Percentiles rank a stretch among this genome's conserved stretches.
Evolutionary conservation across 1,140 invertebrate genomes (phyloP).

Genomic region (Drosophila pectinifera): DNA sequence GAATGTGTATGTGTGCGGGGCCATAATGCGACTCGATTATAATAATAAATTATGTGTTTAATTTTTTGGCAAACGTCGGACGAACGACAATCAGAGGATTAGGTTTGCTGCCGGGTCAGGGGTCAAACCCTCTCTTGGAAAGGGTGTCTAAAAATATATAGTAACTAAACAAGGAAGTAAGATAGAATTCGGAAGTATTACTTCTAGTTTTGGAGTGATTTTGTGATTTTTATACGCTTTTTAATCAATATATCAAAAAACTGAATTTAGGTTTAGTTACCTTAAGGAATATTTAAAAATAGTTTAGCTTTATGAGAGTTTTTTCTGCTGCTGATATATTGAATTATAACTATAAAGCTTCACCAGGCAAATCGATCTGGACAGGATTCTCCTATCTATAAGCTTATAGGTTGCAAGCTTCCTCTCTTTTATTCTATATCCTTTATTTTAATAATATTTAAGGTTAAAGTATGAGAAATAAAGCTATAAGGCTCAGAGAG

Average conservation of each 20-base stretch:
- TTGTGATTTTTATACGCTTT: no score
- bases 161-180: not conserved
- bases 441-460: no score
- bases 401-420: no score
- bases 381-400: not conserved
- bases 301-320: no score
- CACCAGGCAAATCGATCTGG: not conserved
- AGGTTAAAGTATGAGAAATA: no score
- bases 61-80: slow-evolving; percentile 45
- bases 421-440: no score
- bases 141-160: not conserved
- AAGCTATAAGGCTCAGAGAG: no score
- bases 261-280: fast-evolving
- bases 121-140: slow-evolving; percentile 6
- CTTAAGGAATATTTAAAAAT: not conserved
- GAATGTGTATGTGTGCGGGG: slow-evolving; percentile 6
- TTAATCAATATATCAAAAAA: no score
- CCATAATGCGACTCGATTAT: slow-evolving; percentile 50
- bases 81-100: slow-evolving; percentile 20
- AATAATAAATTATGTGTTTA: slow-evolving; percentile 53
- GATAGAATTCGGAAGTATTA: not conserved
- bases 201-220: no score
- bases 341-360: not conserved
- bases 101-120: slow-evolving; percentile 14
- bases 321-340: no score